Evolutionary conservation across 2,888 invertebrate genomes (phyloP), one percentile per base, ranked within the genome.

Genomic region (Papilio protenor): DNA sequence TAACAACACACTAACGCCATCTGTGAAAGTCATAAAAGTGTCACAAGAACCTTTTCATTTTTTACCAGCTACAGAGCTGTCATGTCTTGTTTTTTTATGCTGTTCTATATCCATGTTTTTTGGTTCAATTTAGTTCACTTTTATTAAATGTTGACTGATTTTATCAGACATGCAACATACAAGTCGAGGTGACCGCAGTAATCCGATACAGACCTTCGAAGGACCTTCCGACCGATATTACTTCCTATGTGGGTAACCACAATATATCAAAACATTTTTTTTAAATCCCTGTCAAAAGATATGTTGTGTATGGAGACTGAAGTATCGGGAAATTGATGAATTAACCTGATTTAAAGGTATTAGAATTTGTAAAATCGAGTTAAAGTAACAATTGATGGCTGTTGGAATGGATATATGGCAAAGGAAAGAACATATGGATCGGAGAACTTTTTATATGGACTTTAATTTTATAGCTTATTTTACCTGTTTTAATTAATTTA

Each of bases 191-290:
- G 18, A 64, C 64, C 64, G 33, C 64, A 64, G 64, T 64, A 33
- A 64, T 64, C 33, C 10, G 64, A 64, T 64, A 33, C 33, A 64
- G 33, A 64, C 64, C 64, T 64, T 64, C 64, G 33, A 33, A 18
- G 33, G 64, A 64, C 64, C 64, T 64, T 64, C 64, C 64, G 2
- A 61, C 16, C 61, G 14, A 27, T 33, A 16, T 33, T 64, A 64
- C 21, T 64, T 64, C 64, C 64, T 61, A 27, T 61, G 14, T 18
- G 64, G 33, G 27, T 64, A 64, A 64, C 64, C 64, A 33, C 64
- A 61, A 61, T 61, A 33, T 27, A 10, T 64, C 64, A 64, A 64
- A 64, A 64, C 33, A 64, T 27, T 61, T 12, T 18, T 11, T 61
- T 64, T 8, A 27, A 64, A 16, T 8, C 59, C 27, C 23, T 64